Evolutionary conservation across 2,888 invertebrate genomes (phyloP).

Genomic region (Nesidiocoris tenuis): DNA sequence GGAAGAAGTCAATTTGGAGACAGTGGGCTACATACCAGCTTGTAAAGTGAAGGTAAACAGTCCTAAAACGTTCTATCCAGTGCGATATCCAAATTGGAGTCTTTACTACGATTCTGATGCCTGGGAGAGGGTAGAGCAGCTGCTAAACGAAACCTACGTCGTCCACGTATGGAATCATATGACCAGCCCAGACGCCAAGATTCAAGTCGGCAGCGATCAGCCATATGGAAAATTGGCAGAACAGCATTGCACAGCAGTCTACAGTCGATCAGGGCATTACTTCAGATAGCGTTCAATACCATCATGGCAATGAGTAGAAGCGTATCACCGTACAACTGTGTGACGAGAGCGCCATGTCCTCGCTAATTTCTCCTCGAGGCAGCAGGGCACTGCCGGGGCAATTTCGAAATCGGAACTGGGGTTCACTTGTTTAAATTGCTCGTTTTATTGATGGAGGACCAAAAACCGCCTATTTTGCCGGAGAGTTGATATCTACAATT

Average conservation of each 20-base stretch:
- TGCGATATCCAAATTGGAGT: slow-evolving; percentile 27
- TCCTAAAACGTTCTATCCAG: slow-evolving; percentile 19
- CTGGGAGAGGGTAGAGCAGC: neutral
- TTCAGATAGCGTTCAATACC: neutral
- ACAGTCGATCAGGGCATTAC: slow-evolving; percentile 33
- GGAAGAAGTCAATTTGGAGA: neutral
- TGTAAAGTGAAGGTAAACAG: slow-evolving; percentile 18
- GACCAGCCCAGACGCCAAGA: slow-evolving; percentile 6
- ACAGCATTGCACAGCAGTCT: slow-evolving; percentile 44
- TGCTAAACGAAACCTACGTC: slow-evolving; percentile 42
- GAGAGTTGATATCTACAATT: too few relatives aligned
- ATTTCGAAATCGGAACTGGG: too few relatives aligned
- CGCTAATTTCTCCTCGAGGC: too few relatives aligned
- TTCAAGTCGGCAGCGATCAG: slow-evolving; percentile 43
- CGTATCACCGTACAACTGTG: too few relatives aligned
- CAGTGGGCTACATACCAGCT: neutral
- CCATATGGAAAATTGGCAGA: slow-evolving; percentile 45
- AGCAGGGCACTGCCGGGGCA: too few relatives aligned
- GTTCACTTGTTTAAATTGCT: too few relatives aligned
- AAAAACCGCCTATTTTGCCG: too few relatives aligned
- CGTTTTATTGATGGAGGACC: too few relatives aligned
- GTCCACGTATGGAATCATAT: slow-evolving; percentile 48
- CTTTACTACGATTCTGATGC: slow-evolving; percentile 27
- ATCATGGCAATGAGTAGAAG: too few relatives aligned
- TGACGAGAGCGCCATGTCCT: too few relatives aligned